phyloP scores from a whole-genome alignment of 2,888 invertebrate species.

The Rugalucina vietnamica region DNA sequence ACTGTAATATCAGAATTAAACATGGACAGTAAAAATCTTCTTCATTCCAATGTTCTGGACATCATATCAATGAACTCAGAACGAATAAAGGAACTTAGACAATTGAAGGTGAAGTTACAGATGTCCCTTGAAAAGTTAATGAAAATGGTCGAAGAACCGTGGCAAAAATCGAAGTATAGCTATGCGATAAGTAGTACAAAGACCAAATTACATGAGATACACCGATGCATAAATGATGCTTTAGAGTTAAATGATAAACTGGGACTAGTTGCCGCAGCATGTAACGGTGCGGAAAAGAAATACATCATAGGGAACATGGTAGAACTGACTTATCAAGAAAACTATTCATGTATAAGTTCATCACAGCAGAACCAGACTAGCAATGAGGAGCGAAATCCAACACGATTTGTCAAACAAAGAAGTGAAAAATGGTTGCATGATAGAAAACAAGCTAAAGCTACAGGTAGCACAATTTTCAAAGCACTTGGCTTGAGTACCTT shows the following conservation, averaged over 20 bases:
- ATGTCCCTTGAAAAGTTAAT: constrained; percentile 56
- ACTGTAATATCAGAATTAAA: constrained; percentile 88
- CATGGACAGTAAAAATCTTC: constrained; percentile 87
- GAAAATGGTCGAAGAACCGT: not conserved
- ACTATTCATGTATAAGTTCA: not conserved
- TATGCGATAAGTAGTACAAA: not conserved
- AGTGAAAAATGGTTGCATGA: not conserved
- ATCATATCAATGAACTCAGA: not conserved
- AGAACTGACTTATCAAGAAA: not conserved
- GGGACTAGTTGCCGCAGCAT: not conserved
- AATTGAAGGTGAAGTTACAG: not conserved
- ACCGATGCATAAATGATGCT: not conserved
- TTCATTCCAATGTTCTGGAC: not conserved
- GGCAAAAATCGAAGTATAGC: not conserved
- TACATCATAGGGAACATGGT: not conserved
- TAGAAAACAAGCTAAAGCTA: not conserved
- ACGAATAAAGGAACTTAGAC: not conserved
- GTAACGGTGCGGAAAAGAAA: not conserved
- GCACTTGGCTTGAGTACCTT: not conserved
- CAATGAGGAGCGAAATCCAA: not conserved
- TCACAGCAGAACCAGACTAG: not conserved
- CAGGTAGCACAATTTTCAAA: constrained; percentile 1
- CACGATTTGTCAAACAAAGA: not conserved
- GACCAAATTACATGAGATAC: not conserved
- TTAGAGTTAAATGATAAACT: not conserved